Conservation (phyloP, 2,113 vertebrate genomes). For the Pseudonaja textilis region DNA sequence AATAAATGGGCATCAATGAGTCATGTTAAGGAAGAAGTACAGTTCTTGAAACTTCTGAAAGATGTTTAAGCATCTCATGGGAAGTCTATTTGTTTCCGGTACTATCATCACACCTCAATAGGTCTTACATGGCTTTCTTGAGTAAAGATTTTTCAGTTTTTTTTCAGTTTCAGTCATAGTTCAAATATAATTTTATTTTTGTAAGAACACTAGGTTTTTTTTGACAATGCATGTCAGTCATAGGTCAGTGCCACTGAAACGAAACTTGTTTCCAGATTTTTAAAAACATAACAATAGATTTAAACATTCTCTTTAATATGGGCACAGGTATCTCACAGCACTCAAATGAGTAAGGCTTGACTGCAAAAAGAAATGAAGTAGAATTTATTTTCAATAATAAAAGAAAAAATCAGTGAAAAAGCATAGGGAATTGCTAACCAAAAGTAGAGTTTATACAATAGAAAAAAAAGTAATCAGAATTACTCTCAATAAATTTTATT, state of each 20-base stretch:
- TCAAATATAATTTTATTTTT: background rate
- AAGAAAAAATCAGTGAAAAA: background rate
- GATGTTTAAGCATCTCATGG: background rate
- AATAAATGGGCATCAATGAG: background rate
- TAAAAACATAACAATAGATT: background rate
- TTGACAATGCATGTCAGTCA: background rate
- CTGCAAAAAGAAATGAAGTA: background rate
- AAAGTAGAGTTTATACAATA: background rate
- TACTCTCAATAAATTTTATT: background rate
- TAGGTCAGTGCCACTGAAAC: background rate
- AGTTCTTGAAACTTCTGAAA: background rate
- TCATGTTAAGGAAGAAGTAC: background rate
- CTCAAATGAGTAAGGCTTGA: background rate
- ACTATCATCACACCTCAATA: background rate
- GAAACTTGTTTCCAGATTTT: background rate
- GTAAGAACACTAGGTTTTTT: background rate
- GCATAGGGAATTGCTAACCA: background rate
- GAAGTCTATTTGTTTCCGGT: constrained; percentile 5
- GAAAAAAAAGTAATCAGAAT: background rate
- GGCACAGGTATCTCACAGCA: background rate
- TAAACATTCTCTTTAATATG: background rate
- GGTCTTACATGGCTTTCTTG: background rate
- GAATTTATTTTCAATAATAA: background rate
- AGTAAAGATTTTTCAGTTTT: background rate
- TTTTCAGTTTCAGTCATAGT: constrained; percentile 15